These are phyloP conservation scores for Turnix velox DNA, from an alignment of 2,113 vertebrate genomes.

Conservation along the genomic window DNA sequence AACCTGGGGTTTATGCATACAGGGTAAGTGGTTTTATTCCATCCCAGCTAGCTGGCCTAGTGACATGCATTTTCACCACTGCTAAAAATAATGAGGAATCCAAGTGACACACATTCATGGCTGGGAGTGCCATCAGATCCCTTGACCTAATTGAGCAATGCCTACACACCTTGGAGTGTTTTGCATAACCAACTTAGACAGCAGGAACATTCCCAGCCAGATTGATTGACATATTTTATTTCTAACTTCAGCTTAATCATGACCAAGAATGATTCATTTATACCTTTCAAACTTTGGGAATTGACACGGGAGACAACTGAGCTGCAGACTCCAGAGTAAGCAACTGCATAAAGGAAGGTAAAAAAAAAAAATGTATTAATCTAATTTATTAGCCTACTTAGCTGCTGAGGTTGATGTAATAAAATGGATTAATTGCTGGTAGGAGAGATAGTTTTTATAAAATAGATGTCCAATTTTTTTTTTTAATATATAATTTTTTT, in stretches of 20 bases:
- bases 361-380: constrained; percentile 34
- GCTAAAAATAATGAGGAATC: constrained; percentile 74
- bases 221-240: constrained; percentile 79
- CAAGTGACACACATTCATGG: constrained; percentile 59
- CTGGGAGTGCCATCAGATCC: constrained; percentile 59
- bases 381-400: constrained; percentile 11
- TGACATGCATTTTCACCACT: constrained; percentile 40
- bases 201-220: constrained; percentile 67
- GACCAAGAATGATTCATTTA: constrained; percentile 63
- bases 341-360: background rate
- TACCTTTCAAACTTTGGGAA: constrained; percentile 54
- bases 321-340: constrained; percentile 6
- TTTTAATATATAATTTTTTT: background rate
- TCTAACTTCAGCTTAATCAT: constrained; percentile 76
- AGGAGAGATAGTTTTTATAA: constrained; percentile 9
- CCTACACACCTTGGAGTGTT: constrained; percentile 68
- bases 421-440: constrained; percentile 30
- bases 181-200: constrained; percentile 77
- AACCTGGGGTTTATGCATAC: background rate
- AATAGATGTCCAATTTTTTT: background rate
- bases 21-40: constrained; percentile 64
- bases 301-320: constrained; percentile 26
- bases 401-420: background rate
- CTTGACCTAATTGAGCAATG: constrained; percentile 75
- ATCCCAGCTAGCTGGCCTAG: constrained; percentile 52